Percentiles rank a stretch among this genome's conserved stretches.
phyloP scores from a whole-genome alignment of 2,888 invertebrate genomes.

The Cerceris ruficornis region DNA sequence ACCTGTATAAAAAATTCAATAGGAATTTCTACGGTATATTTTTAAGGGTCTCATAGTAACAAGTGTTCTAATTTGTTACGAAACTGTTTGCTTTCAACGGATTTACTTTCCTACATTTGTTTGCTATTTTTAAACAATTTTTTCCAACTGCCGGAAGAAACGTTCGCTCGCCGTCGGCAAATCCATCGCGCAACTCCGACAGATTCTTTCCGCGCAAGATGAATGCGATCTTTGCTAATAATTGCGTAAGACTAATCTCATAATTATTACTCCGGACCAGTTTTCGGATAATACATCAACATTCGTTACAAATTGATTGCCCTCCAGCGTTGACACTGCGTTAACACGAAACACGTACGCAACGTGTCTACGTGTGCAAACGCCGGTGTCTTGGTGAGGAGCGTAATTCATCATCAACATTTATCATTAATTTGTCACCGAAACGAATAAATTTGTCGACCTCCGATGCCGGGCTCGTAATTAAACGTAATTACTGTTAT shows the following conservation, averaged over 20 bases:
- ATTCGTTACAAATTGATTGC: conserved; percentile 4
- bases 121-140: not conserved
- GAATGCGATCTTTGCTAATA: not conserved
- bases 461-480: conserved; percentile 43
- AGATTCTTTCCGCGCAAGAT: not conserved
- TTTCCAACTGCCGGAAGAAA: not conserved
- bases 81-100: no score
- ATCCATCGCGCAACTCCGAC: not conserved
- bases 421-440: conserved; percentile 40
- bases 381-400: not conserved
- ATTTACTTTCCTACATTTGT: not conserved
- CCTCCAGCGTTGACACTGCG: no score
- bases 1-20: no score
- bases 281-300: no score
- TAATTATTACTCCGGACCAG: not conserved
- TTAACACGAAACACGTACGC: not conserved
- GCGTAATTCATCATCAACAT: conserved; percentile 19
- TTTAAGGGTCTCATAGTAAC: no score
- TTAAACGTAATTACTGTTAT: conserved; percentile 52
- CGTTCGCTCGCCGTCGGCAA: not conserved
- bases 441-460: conserved; percentile 47
- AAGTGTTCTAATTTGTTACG: no score
- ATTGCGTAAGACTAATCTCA: not conserved
- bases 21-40: no score
- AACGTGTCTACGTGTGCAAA: not conserved